phyloP scores from a whole-genome alignment of 2,888 invertebrate genomes.

The Antitype chi region DNA sequence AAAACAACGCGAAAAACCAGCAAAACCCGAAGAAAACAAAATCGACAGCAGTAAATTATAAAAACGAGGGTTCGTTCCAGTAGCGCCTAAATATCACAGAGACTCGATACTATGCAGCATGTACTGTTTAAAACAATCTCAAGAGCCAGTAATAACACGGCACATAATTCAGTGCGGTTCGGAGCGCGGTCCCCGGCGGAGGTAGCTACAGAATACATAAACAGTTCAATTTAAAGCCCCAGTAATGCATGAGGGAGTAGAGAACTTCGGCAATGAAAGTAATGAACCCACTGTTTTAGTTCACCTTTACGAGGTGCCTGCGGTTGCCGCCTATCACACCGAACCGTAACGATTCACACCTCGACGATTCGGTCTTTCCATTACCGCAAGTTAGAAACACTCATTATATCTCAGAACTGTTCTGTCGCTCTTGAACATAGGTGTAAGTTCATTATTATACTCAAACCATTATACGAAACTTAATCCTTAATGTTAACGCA shows the following conservation, averaged over 20 bases:
- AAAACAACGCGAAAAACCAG: slow-evolving; percentile 16
- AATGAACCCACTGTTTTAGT: slow-evolving; percentile 75
- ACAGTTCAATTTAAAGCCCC: slow-evolving; percentile 79
- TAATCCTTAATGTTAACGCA: slow-evolving; percentile 34
- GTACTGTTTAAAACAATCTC: slow-evolving; percentile 63
- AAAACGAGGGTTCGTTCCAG: not conserved
- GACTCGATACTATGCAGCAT: slow-evolving; percentile 43
- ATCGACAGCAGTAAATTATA: not conserved
- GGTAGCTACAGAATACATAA: slow-evolving; percentile 77
- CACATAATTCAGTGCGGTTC: slow-evolving; percentile 65
- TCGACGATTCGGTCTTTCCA: slow-evolving; percentile 52
- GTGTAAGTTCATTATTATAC: slow-evolving; percentile 43
- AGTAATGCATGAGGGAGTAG: slow-evolving; percentile 72
- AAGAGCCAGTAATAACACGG: slow-evolving; percentile 58
- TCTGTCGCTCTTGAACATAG: slow-evolving; percentile 30
- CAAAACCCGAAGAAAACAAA: slow-evolving; percentile 1
- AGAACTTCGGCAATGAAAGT: slow-evolving; percentile 75
- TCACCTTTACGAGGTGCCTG: slow-evolving; percentile 73
- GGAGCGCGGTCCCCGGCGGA: slow-evolving; percentile 62
- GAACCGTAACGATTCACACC: slow-evolving; percentile 62
- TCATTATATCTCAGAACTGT: slow-evolving; percentile 39
- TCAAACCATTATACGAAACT: slow-evolving; percentile 46
- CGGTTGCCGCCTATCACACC: slow-evolving; percentile 68
- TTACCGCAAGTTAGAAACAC: slow-evolving; percentile 57
- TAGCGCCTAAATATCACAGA: slow-evolving; percentile 27